Evolutionary conservation across 2,888 invertebrate genomes (phyloP).

Genomic region (Oscheius sp.): DNA sequence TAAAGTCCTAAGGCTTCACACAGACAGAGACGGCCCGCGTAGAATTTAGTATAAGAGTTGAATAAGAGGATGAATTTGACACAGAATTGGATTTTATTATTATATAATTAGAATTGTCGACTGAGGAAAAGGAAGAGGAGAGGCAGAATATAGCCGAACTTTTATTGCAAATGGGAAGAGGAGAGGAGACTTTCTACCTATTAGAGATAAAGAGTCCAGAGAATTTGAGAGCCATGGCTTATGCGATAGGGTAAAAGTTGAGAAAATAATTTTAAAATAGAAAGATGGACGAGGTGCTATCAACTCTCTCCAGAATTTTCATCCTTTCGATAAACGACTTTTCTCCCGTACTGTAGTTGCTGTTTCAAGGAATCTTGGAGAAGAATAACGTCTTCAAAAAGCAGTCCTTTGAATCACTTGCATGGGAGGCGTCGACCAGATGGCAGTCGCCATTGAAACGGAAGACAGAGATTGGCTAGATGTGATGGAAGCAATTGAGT

Average conservation of each 20-base stretch:
- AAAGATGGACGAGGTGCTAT: neutral
- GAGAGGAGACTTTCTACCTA: constrained; percentile 14
- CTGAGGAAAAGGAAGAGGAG: constrained; percentile 13
- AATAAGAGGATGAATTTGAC: no score
- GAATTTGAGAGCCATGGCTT: constrained; percentile 6
- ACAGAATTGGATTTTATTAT: no score
- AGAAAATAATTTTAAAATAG: no score
- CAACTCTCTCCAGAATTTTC: neutral
- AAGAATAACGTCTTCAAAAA: constrained; percentile 1
- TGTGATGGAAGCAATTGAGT: neutral
- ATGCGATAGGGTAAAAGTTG: constrained; percentile 2
- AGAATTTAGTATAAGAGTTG: no score
- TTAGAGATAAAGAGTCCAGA: neutral
- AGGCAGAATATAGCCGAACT: constrained; percentile 8
- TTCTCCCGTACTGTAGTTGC: constrained; percentile 3
- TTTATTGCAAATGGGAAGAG: constrained; percentile 10
- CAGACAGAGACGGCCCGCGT: no score
- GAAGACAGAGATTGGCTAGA: neutral
- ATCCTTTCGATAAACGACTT: neutral
- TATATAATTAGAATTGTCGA: no score
- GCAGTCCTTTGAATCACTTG: no score
- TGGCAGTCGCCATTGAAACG: constrained; percentile 5
- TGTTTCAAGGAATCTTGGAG: neutral
- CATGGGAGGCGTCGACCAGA: neutral
- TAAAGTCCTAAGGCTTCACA: no score